A percentile compares a stretch with the other conserved stretches of the same genome.
These are phyloP conservation scores for Catalaphyllia jardinei DNA, from an alignment of 64 coral and sea anemone genomes.

Conservation along the genomic window DNA sequence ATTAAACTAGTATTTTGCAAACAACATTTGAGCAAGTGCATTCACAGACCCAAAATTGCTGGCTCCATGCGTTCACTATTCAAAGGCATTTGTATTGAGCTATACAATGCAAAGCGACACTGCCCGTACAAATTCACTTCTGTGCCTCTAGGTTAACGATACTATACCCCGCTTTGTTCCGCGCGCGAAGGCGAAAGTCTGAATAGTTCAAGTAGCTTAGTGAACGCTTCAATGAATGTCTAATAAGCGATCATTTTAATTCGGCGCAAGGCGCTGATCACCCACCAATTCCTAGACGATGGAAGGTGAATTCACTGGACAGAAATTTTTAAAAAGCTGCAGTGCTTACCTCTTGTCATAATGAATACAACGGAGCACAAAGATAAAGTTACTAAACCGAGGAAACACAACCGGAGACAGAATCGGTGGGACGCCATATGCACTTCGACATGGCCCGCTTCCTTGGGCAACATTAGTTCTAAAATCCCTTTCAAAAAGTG, in stretches of 20 bases:
- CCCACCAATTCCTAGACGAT: background rate
- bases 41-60: too few relatives aligned
- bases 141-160: background rate
- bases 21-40: too few relatives aligned
- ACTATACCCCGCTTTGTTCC: background rate
- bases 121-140: too few relatives aligned
- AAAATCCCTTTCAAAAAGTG: background rate
- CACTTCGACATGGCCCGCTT: slow-evolving; percentile 1
- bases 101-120: too few relatives aligned
- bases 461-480: background rate
- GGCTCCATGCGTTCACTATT: too few relatives aligned
- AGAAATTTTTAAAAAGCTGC: background rate
- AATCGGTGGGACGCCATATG: slow-evolving; percentile 40
- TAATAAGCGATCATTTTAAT: background rate
- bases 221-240: slow-evolving; percentile 30
- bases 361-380: slow-evolving; percentile 36
- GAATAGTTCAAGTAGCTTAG: background rate
- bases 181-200: background rate
- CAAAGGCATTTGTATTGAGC: too few relatives aligned
- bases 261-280: background rate
- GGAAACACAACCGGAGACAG: slow-evolving; percentile 47
- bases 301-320: background rate
- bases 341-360: slow-evolving; percentile 47
- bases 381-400: slow-evolving; percentile 19
- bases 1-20: too few relatives aligned